These are phyloP conservation scores for Oncopodura yosiiana DNA, from an alignment of 1,140 invertebrate genomes.

Conservation along the genomic window DNA sequence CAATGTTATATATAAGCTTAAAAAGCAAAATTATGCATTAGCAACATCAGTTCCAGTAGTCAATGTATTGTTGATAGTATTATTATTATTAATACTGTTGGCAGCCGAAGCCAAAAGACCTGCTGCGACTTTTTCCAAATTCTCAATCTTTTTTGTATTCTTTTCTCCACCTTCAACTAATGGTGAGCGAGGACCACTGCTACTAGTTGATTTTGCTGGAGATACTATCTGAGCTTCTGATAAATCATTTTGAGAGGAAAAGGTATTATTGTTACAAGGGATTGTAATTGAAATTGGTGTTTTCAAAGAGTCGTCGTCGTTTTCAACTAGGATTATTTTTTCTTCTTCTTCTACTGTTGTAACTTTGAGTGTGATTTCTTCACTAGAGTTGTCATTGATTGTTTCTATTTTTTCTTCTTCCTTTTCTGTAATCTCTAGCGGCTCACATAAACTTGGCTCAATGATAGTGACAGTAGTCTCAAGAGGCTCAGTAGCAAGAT, in stretches of 20 bases:
- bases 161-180: constrained; percentile 1
- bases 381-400: not conserved
- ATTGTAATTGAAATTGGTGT: too few species aligned
- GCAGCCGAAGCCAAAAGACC: constrained; percentile 29
- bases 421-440: too few species aligned
- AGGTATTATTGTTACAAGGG: not conserved
- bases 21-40: too few species aligned
- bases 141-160: constrained; percentile 21
- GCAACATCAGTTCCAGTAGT: too few species aligned
- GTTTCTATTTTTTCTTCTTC: not conserved
- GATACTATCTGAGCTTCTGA: not conserved
- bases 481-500: not conserved
- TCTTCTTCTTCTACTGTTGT: too few species aligned
- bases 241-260: too few species aligned
- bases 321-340: not conserved
- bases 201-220: not conserved
- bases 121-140: constrained; percentile 31
- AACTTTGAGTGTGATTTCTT: too few species aligned
- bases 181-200: constrained; percentile 2
- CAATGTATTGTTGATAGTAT: constrained; percentile 24
- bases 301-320: too few species aligned
- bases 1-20: too few species aligned
- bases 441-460: too few species aligned
- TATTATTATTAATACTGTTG: constrained; percentile 20
- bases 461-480: too few species aligned